These are phyloP conservation scores for Sitta carolinensis DNA, from an alignment of 2,797 vertebrate species.

Conservation along the genomic window DNA sequence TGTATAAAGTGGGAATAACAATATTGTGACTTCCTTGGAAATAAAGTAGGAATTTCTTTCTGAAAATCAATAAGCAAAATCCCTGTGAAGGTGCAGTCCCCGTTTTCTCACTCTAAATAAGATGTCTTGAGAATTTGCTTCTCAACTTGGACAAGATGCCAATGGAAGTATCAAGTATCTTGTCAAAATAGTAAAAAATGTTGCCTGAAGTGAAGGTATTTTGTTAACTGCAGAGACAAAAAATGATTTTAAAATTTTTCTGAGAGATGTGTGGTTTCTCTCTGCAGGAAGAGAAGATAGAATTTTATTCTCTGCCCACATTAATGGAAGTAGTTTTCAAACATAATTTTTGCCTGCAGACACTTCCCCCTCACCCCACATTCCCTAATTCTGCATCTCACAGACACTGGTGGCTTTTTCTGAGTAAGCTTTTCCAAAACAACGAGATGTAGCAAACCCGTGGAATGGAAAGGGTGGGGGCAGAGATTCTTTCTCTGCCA, in stretches of 20 bases:
- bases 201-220: neutral
- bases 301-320: neutral
- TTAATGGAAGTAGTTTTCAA: neutral
- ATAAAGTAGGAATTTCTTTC: neutral
- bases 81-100: neutral
- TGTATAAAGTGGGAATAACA: neutral
- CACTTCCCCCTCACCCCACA: neutral
- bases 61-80: neutral
- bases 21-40: neutral
- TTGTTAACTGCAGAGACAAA: neutral
- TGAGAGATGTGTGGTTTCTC: neutral
- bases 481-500: neutral
- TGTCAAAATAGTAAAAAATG: neutral
- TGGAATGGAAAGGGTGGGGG: neutral
- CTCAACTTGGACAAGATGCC: neutral
- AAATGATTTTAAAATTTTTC: neutral
- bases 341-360: neutral
- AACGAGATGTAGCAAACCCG: accelerated
- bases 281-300: neutral
- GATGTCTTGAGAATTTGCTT: neutral
- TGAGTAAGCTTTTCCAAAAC: neutral
- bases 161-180: neutral
- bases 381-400: neutral
- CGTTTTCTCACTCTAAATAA: neutral
- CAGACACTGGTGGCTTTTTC: neutral